Conservation (phyloP, 2,797 vertebrate species). For the Sebastiscus tertius region DNA sequence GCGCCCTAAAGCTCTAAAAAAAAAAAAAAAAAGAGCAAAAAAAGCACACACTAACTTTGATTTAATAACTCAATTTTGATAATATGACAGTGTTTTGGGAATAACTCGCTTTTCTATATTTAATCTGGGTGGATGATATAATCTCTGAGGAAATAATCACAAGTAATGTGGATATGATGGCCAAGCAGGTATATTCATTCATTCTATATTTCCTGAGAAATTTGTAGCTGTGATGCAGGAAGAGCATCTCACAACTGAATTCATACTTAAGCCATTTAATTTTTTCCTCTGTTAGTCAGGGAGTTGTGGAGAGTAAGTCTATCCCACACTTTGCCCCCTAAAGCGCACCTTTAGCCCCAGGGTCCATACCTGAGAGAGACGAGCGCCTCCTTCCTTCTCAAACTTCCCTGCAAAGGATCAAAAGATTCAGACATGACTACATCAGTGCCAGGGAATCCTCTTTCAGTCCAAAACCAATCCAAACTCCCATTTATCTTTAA, state of each 20-base stretch:
- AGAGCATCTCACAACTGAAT: not conserved
- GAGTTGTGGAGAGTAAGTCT: constrained; percentile 11
- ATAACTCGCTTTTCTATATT: not conserved
- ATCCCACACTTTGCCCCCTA: constrained; percentile 15
- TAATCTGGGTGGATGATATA: not conserved
- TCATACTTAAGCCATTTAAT: not conserved
- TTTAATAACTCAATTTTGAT: not conserved
- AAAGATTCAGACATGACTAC: constrained; percentile 49
- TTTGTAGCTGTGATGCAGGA: not conserved
- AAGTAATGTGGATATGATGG: not conserved
- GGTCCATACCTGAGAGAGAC: constrained; percentile 40
- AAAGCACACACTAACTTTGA: not conserved
- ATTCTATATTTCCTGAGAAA: not conserved
- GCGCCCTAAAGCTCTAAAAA: not conserved
- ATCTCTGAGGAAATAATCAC: constrained; percentile 8
- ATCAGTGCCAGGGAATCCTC: constrained; percentile 50
- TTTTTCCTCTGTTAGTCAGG: not conserved
- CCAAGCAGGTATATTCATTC: not conserved
- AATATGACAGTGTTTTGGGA: not conserved
- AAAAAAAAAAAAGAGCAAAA: not conserved
- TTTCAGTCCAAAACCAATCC: constrained; percentile 49
- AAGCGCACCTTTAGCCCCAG: constrained; percentile 23
- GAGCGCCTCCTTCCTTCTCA: constrained; percentile 26
- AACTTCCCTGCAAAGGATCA: constrained; percentile 37
- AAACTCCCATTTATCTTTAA: constrained; percentile 42